Evolutionary conservation across 2,797 vertebrate genomes (phyloP).

Genomic region (Graptemys geographica): DNA sequence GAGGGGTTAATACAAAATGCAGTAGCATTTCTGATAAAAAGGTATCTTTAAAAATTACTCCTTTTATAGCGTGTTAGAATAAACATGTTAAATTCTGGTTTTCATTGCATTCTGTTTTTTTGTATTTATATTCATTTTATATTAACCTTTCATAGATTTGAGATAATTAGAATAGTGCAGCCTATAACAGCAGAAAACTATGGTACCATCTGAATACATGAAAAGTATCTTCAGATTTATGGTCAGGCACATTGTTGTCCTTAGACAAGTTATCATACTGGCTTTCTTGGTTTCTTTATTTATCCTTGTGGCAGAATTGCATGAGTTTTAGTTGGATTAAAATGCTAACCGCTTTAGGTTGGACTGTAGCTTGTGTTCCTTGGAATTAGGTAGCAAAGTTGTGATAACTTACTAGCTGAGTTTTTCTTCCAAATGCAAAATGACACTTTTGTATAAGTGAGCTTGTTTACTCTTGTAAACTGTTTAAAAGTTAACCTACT

Average conservation of each 20-base stretch:
- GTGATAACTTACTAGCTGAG: not conserved
- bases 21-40: not conserved
- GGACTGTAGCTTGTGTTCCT: not conserved
- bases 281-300: not conserved
- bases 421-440: not conserved
- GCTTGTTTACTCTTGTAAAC: not conserved
- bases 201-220: not conserved
- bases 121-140: not conserved
- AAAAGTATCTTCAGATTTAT: not conserved
- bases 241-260: not conserved
- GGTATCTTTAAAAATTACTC: not conserved
- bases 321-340: not conserved
- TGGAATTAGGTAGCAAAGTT: not conserved
- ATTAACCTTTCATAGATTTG: not conserved
- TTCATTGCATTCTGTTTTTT: not conserved
- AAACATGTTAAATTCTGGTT: not conserved
- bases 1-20: not conserved
- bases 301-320: not conserved
- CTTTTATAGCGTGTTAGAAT: not conserved
- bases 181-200: not conserved
- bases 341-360: not conserved
- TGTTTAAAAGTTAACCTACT: constrained; percentile 16
- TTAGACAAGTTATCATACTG: not conserved
- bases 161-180: not conserved
- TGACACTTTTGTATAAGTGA: not conserved